phyloP scores from a whole-genome alignment of 2,113 vertebrate genomes.

The Eurystomus gularis region DNA sequence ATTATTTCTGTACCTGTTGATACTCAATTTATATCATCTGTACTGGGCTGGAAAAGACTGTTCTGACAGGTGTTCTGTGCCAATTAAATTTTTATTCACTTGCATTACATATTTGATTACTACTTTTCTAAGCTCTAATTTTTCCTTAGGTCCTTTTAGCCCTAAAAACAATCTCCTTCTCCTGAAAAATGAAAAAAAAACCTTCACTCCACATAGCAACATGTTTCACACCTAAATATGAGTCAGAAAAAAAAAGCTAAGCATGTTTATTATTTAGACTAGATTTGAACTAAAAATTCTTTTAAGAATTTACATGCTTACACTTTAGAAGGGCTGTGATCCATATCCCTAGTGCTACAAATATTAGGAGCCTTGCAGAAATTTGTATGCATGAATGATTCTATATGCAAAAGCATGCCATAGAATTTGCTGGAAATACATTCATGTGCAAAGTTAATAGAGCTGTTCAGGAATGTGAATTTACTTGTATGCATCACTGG shows the following conservation, averaged over 20 bases:
- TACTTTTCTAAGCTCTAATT: neutral
- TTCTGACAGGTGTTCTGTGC: neutral
- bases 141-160: neutral
- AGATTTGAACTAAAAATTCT: neutral
- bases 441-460: neutral
- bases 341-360: neutral
- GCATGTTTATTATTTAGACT: neutral
- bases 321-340: neutral
- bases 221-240: neutral
- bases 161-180: neutral
- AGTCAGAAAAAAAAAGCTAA: neutral
- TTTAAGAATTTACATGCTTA: neutral
- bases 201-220: neutral
- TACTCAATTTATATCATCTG: neutral
- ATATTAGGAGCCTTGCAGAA: neutral
- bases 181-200: neutral
- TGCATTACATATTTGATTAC: neutral
- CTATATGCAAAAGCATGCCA: neutral
- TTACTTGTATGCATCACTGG: neutral
- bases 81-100: neutral
- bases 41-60: neutral
- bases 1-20: neutral
- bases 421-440: constrained; percentile 2
- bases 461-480: neutral
- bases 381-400: neutral